Percentiles rank a stretch among this genome's conserved stretches.
Conservation (phyloP, 2,113 vertebrate genomes). For the Plecotus auritus region DNA sequence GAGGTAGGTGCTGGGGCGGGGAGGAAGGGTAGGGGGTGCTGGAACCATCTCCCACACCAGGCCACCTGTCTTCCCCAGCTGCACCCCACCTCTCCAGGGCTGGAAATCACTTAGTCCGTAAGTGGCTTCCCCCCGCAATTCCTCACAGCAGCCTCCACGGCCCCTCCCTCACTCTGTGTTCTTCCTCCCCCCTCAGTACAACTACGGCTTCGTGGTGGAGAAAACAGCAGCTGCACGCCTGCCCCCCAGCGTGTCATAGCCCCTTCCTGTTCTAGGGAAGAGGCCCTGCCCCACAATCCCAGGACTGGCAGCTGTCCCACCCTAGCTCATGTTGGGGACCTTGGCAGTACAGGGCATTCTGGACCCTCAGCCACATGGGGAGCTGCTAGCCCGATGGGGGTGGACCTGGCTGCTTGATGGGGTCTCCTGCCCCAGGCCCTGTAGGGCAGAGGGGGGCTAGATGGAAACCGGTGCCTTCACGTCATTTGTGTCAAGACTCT, state of each 20-base stretch:
- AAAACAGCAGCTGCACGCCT: slow-evolving; percentile 76
- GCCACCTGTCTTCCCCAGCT: background rate
- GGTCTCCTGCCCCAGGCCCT: background rate
- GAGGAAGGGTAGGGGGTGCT: background rate
- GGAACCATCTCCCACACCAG: background rate
- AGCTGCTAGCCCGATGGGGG: background rate
- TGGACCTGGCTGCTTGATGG: background rate
- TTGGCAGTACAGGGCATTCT: background rate
- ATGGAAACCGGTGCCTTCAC: slow-evolving; percentile 29
- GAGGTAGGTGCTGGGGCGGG: slow-evolving; percentile 78
- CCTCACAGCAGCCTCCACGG: background rate
- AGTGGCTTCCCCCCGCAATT: no score
- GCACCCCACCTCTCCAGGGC: background rate
- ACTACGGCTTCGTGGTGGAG: slow-evolving; percentile 80
- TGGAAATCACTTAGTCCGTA: background rate
- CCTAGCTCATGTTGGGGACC: background rate
- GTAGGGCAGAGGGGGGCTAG: background rate
- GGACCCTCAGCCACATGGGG: background rate
- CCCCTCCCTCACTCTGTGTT: background rate
- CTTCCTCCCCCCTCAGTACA: slow-evolving; percentile 66
- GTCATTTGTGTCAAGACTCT: slow-evolving; percentile 19
- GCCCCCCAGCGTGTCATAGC: slow-evolving; percentile 72
- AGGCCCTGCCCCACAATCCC: background rate
- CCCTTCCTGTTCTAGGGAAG: background rate
- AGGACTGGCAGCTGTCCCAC: background rate